Evolutionary conservation across 2,888 invertebrate genomes (phyloP).

Genomic region (Cryptosula pallasiana): DNA sequence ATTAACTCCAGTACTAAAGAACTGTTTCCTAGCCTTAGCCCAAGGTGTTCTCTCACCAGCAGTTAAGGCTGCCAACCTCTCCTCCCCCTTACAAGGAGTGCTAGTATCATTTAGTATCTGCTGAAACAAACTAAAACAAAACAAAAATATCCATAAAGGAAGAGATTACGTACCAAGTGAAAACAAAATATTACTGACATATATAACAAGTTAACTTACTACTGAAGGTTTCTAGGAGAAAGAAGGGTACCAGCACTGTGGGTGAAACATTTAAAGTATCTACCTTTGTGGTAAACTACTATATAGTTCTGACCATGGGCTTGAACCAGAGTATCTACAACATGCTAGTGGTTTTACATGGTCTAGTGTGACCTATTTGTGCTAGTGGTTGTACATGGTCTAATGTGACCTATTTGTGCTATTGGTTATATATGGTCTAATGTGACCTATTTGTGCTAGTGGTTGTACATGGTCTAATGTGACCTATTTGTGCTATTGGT

Average conservation of each 20-base stretch:
- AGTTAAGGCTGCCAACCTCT: conserved; percentile 82
- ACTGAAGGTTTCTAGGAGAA: conserved; percentile 82
- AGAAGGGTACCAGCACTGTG: conserved; percentile 76
- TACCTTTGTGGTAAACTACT: conserved; percentile 86
- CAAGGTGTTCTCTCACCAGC: conserved; percentile 76
- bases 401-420: no score
- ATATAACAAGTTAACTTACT: conserved; percentile 55
- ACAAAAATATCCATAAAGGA: background rate
- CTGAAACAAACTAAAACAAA: conserved; percentile 59
- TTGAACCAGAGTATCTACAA: conserved; percentile 78
- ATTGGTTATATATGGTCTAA: no score
- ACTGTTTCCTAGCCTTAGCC: conserved; percentile 67
- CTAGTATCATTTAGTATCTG: conserved; percentile 73
- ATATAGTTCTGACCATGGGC: conserved; percentile 85
- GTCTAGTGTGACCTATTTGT: no score
- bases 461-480: no score
- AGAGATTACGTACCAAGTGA: background rate
- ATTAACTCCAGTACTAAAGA: conserved; percentile 82
- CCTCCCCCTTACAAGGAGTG: conserved; percentile 74
- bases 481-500: no score
- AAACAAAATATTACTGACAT: background rate
- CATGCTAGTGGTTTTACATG: no score
- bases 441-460: no score
- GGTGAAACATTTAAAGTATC: conserved; percentile 82
- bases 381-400: no score